Percentiles rank a stretch among this genome's conserved stretches.
These are phyloP conservation scores for Forbesichthys papilliferus DNA, from an alignment of 2,113 vertebrate species.

Conservation along the genomic window DNA sequence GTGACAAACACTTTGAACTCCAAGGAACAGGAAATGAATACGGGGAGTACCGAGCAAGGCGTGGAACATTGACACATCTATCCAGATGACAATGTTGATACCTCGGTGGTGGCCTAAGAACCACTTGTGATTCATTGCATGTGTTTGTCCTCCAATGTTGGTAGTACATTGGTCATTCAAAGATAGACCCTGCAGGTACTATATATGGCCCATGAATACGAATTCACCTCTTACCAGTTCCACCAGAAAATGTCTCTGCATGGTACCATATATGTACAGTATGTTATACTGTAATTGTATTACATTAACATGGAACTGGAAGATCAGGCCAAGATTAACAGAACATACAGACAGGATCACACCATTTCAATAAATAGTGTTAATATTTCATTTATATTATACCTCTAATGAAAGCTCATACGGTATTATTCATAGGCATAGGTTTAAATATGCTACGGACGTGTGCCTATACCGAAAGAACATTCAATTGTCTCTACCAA, in stretches of 20 bases:
- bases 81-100: slow-evolving; percentile 70
- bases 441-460: too few relatives aligned
- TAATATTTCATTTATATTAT: neutral
- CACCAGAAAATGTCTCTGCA: too few relatives aligned
- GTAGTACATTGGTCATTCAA: slow-evolving; percentile 54
- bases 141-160: slow-evolving; percentile 48
- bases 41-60: slow-evolving; percentile 61
- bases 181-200: slow-evolving; percentile 45
- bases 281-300: slow-evolving; percentile 3
- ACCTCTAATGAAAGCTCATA: too few relatives aligned
- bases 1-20: slow-evolving; percentile 76
- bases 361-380: neutral
- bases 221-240: slow-evolving; percentile 3
- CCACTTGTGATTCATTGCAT: slow-evolving; percentile 54
- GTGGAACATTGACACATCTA: slow-evolving; percentile 67
- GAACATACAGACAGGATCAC: neutral
- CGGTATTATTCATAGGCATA: too few relatives aligned
- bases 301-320: slow-evolving; percentile 7
- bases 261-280: too few relatives aligned
- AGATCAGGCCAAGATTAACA: slow-evolving; percentile 13
- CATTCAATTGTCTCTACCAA: too few relatives aligned
- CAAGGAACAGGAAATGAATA: slow-evolving; percentile 74
- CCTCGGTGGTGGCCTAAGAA: slow-evolving; percentile 42
- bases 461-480: too few relatives aligned
- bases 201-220: slow-evolving; percentile 44